These are phyloP conservation scores for Sandelia bainsii DNA, from an alignment of 2,797 vertebrate species.

Conservation along the genomic window DNA sequence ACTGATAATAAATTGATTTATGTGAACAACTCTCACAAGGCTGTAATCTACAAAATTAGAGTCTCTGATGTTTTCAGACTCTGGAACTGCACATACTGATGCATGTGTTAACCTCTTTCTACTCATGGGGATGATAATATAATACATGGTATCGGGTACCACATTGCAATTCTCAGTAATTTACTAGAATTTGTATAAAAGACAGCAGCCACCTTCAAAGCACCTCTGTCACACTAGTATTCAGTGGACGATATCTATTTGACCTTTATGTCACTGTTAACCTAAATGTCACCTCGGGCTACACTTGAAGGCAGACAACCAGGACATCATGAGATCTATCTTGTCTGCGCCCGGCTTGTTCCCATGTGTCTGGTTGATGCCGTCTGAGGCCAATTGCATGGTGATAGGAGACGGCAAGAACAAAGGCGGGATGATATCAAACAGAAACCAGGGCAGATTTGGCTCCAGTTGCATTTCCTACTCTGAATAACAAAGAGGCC, in stretches of 20 bases:
- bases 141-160: neutral
- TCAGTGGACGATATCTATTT: slow-evolving; percentile 37
- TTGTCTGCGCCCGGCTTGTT: slow-evolving; percentile 49
- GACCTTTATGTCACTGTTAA: slow-evolving; percentile 63
- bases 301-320: slow-evolving; percentile 49
- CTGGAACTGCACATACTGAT: neutral
- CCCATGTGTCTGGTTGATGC: slow-evolving; percentile 42
- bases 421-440: slow-evolving; percentile 80
- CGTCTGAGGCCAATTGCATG: slow-evolving; percentile 52
- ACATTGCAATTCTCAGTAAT: neutral
- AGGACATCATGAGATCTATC: slow-evolving; percentile 46
- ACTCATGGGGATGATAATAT: neutral
- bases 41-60: neutral
- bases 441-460: slow-evolving; percentile 76
- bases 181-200: neutral
- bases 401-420: slow-evolving; percentile 61
- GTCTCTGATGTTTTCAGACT: neutral
- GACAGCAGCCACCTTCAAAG: slow-evolving; percentile 22
- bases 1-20: neutral
- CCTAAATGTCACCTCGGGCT: slow-evolving; percentile 59
- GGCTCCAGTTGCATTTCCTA: slow-evolving; percentile 77
- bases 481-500: slow-evolving; percentile 80
- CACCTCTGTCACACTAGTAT: neutral
- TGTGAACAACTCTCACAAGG: neutral
- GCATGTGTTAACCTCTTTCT: neutral